Evolutionary conservation across 2,797 vertebrate species (phyloP), one percentile per base, ranked within the genome.

Genomic region (Urophycis tenuis): DNA sequence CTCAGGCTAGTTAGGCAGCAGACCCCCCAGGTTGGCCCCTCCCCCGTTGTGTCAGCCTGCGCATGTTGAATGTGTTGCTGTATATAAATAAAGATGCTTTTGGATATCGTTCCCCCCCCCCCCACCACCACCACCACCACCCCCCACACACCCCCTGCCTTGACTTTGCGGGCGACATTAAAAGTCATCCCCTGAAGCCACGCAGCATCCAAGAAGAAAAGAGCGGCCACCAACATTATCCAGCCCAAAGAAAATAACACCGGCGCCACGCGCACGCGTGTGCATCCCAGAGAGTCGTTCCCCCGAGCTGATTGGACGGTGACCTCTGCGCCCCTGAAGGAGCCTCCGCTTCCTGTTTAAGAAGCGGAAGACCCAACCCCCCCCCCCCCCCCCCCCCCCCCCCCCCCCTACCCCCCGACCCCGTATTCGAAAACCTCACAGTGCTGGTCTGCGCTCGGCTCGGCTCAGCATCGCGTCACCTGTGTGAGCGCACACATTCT

Each of bases 1-100:
- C 89, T 81, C 82, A n/a, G 82, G 77, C 76, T 90, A 86, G 84
- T 85, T 88, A 82, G 82, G 83, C 82, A 84, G 73, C 78, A 85
- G 84, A 80, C 83, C 76, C 71, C 75, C 79, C 60, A 25, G 60
- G n/a, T n/a, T 29, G 60, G 84, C 82, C 80, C 78, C 82, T 79
- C 78, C 25, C 33, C 77, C 81, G 82, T 81, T 81, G 82, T 85
- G 81, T 88, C 85, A 83, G 75, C 67, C 75, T 85, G 80, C 81
- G 80, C 84, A 73, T 81, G 80, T 79, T 72, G 76, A 84, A 79
- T 85, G 71, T 82, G 78, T 85, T 85, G 79, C 85, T 86, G 78
- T 90, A 83, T 89, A 89, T 90, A 84, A 88, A 88, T 87, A 82
- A 85, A 86, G 78, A 88, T 88, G 80, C 87, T 84, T 84, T 72